Evolutionary conservation across 2,888 invertebrate genomes (phyloP), one percentile per base, ranked within the genome.

Genomic region (Calameuta pallipes): DNA sequence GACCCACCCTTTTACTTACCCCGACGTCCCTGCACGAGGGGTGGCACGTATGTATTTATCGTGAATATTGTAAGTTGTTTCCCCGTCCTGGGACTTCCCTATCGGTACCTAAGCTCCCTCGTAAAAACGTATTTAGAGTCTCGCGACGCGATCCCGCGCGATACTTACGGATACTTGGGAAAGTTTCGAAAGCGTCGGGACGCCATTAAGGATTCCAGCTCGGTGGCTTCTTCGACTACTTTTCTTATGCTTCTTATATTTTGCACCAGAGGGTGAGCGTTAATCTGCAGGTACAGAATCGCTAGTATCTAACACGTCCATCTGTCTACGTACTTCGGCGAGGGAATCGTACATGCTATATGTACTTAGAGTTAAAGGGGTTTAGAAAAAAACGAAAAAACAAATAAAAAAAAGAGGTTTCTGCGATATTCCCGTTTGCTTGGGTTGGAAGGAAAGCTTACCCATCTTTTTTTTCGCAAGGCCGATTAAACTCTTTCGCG

Each of bases 1-100:
- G n/a, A 76, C 82, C 74, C 77, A 76, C 79, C 75, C 31, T 80
- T 82, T 79, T 85, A 76, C 79, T 34, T 75, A 78, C 73, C 71
- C 75, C 41, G 36, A 71, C 75, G 78, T 36, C 30, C 78, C 77
- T 81, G 82, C 80, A 80, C 81, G 83, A 83, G 82, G 80, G 82
- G 81, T 81, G 82, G 80, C 83, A 82, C 80, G 84, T 83, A 81
- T 86, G 83, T 86, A 87, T 88, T 86, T 87, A 86, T 87, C 86
- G 83, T 84, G 86, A 84, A 87, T 87, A 86, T 87, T 87, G 82
- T 84, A 84, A 83, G 84, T 82, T 84, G 84, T 86, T 83, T 69
- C 75, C 75, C 80, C 79, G 88, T 85, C 86, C 23, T 73, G 89
- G 87, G 89, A 83, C 82, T 83, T 81, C 85, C 56, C 83, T 89